Percentiles rank a stretch among this genome's conserved stretches.
phyloP scores from a whole-genome alignment of 64 coral and sea anemone genomes.

The Pocillopora verrucosa region DNA sequence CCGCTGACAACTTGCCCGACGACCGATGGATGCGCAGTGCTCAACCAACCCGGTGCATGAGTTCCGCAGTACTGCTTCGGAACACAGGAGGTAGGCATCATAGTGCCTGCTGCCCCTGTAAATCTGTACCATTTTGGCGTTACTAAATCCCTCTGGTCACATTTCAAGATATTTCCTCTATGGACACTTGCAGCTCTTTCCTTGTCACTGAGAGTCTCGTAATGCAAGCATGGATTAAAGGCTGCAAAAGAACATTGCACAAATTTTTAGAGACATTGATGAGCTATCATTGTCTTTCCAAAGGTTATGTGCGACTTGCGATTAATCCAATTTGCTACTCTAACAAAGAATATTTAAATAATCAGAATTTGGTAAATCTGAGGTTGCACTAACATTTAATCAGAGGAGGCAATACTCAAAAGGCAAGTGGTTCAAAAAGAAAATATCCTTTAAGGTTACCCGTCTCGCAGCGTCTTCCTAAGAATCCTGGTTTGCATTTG shows the following conservation, averaged over 20 bases:
- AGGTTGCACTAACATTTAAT: too few relatives aligned
- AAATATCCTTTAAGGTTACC: too few relatives aligned
- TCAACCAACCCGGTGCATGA: conserved; percentile 33
- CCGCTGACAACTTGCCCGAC: conserved; percentile 2
- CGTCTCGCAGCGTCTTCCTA: not conserved
- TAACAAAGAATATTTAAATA: too few relatives aligned
- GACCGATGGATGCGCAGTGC: not conserved
- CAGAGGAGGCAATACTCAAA: too few relatives aligned
- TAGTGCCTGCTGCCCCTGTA: conserved; percentile 23
- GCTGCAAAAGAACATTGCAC: too few relatives aligned
- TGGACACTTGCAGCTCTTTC: conserved; percentile 27
- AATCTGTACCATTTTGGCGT: conserved; percentile 43
- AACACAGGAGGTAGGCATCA: conserved; percentile 40
- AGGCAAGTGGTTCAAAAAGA: too few relatives aligned
- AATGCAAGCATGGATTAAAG: not conserved
- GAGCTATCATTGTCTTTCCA: too few relatives aligned
- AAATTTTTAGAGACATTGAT: too few relatives aligned
- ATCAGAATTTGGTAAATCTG: too few relatives aligned
- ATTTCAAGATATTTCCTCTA: conserved; percentile 26
- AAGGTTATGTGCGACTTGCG: too few relatives aligned
- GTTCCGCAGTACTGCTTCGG: conserved; percentile 17
- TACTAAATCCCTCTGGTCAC: conserved; percentile 32
- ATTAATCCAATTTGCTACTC: too few relatives aligned
- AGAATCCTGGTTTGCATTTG: conserved; percentile 1
- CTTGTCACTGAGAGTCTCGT: not conserved